Percentiles rank a stretch among this genome's conserved stretches.
phyloP scores from a whole-genome alignment of 2,113 vertebrate genomes.

The Dasyurus viverrinus region DNA sequence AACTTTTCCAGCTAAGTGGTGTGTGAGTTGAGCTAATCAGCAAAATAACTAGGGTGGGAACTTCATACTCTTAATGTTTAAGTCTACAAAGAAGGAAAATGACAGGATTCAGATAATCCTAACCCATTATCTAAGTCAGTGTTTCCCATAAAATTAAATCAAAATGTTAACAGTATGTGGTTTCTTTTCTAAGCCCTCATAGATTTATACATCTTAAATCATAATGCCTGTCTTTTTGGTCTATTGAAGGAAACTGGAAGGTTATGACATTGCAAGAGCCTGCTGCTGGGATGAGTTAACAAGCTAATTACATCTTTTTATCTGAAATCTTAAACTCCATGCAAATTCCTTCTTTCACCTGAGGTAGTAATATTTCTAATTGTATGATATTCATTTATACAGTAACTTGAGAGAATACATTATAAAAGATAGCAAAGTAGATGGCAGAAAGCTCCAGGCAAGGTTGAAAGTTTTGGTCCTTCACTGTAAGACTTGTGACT shows the following conservation, averaged over 20 bases:
- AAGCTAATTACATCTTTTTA: constrained; percentile 66
- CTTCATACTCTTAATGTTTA: constrained; percentile 41
- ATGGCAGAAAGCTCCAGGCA: too few relatives aligned
- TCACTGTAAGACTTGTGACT: too few relatives aligned
- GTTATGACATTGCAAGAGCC: constrained; percentile 64
- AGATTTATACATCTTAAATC: constrained; percentile 67
- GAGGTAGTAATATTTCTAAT: too few relatives aligned
- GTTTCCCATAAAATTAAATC: constrained; percentile 59
- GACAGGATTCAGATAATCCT: constrained; percentile 43
- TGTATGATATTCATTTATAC: too few relatives aligned
- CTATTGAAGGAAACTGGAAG: constrained; percentile 73
- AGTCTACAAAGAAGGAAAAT: not conserved
- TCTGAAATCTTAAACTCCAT: not conserved
- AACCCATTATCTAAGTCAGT: not conserved
- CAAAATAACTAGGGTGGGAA: constrained; percentile 16
- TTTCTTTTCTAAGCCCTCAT: constrained; percentile 56
- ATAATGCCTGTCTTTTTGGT: constrained; percentile 55
- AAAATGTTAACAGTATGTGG: constrained; percentile 57
- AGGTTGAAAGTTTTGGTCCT: too few relatives aligned
- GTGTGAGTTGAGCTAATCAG: constrained; percentile 70
- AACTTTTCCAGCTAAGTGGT: constrained; percentile 37
- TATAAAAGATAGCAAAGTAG: too few relatives aligned
- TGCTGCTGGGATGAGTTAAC: constrained; percentile 54
- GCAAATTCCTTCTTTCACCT: not conserved
- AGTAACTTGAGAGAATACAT: too few relatives aligned